Percentiles rank a stretch among this genome's conserved stretches.
These are phyloP conservation scores for Maconellicoccus hirsutus DNA, from an alignment of 1,140 invertebrate species.

Conservation along the genomic window DNA sequence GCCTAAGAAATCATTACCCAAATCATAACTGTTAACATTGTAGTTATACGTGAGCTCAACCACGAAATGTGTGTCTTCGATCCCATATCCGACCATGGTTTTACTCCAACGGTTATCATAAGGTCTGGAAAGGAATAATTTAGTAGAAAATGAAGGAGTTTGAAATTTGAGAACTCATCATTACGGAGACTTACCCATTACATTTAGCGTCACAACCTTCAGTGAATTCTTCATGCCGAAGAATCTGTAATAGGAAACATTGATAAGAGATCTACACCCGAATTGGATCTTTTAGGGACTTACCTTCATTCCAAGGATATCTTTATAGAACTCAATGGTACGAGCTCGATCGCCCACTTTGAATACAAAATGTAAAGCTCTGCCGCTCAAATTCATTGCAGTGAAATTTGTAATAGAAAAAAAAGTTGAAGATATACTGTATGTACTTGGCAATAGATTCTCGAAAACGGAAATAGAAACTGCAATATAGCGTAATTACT, in stretches of 20 bases:
- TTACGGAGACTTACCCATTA: slow-evolving; percentile 65
- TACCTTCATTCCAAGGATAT: slow-evolving; percentile 91
- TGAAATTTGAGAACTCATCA: not conserved
- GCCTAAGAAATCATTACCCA: slow-evolving; percentile 79
- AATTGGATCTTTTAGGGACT: not conserved
- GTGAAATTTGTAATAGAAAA: no score
- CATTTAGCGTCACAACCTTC: slow-evolving; percentile 92
- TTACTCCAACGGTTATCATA: slow-evolving; percentile 98
- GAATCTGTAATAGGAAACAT: slow-evolving; percentile 45
- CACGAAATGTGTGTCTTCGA: slow-evolving; percentile 90
- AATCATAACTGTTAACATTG: slow-evolving; percentile 71
- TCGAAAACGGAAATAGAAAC: no score
- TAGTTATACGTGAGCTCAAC: slow-evolving; percentile 97
- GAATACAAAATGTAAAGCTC: slow-evolving; percentile 89
- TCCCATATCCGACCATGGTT: slow-evolving; percentile 97
- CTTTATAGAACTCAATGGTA: slow-evolving; percentile 75
- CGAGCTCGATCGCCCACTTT: slow-evolving; percentile 78
- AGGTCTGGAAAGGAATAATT: slow-evolving; percentile 45
- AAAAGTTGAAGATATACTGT: no score
- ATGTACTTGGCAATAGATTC: no score
- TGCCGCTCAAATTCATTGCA: slow-evolving; percentile 39
- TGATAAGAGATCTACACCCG: not conserved
- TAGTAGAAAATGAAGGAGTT: not conserved
- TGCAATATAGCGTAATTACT: no score
- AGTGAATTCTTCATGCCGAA: slow-evolving; percentile 93